Conservation (phyloP, 2,888 invertebrate species). For the Pseudoips prasinana region DNA sequence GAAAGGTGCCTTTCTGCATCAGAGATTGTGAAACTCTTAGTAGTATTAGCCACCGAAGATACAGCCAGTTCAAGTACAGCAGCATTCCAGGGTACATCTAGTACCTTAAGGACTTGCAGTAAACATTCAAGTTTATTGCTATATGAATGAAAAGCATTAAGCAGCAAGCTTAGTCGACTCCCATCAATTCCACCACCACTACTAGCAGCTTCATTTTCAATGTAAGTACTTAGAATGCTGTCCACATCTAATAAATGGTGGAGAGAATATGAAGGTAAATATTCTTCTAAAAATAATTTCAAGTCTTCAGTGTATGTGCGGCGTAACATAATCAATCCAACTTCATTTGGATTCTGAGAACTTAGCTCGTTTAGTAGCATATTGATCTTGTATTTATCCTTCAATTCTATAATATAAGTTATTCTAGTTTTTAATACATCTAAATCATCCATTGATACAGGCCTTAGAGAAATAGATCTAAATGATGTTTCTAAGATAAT, state of each 20-base stretch:
- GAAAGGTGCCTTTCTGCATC: conserved; percentile 57
- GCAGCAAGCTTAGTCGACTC: conserved; percentile 57
- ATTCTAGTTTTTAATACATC: conserved; percentile 65
- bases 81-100: conserved; percentile 71
- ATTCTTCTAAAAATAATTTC: conserved; percentile 59
- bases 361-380: conserved; percentile 67
- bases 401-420: conserved; percentile 63
- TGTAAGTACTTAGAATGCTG: conserved; percentile 60
- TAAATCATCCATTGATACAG: conserved; percentile 70
- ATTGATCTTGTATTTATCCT: conserved; percentile 74
- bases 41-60: conserved; percentile 53
- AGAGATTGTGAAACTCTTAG: conserved; percentile 62
- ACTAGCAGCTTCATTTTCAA: conserved; percentile 66
- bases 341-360: conserved; percentile 65
- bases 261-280: conserved; percentile 64
- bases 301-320: conserved; percentile 78
- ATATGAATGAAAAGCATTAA: conserved; percentile 58
- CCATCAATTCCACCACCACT: conserved; percentile 70
- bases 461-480: conserved; percentile 61
- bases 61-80: conserved; percentile 57
- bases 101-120: conserved; percentile 64
- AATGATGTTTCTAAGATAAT: conserved; percentile 59
- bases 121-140: conserved; percentile 64
- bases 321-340: conserved; percentile 70
- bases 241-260: conserved; percentile 69